Conservation (phyloP, 2,797 vertebrate species). For the Aotus griseimembra region DNA sequence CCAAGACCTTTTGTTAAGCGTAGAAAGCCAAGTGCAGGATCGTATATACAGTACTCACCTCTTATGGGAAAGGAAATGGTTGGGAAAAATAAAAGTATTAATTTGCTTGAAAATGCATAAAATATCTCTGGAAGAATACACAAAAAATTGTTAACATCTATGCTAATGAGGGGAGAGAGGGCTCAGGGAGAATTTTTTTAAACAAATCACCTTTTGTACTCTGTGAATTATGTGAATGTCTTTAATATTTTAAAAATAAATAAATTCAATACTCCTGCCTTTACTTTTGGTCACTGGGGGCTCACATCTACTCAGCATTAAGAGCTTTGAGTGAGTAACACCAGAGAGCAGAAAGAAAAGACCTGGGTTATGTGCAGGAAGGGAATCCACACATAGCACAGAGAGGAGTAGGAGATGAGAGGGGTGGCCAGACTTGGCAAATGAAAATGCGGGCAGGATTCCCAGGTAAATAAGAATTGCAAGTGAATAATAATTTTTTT, state of each 20-base stretch:
- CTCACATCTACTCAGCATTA: not conserved
- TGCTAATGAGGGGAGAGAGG: not conserved
- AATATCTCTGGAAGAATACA: not conserved
- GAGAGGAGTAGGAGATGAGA: not conserved
- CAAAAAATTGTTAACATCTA: not conserved
- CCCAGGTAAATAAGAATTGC: not conserved
- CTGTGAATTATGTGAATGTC: not conserved
- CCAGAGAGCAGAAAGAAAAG: not conserved
- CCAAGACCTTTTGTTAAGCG: not conserved
- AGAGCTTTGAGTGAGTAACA: not conserved
- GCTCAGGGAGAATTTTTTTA: not conserved
- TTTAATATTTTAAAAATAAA: not conserved
- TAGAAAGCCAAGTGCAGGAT: not conserved
- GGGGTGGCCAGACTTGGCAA: not conserved
- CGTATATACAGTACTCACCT: not conserved
- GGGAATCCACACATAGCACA: fast-evolving
- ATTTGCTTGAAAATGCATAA: not conserved
- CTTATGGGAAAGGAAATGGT: not conserved
- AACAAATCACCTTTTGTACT: not conserved
- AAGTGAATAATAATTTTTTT: not conserved
- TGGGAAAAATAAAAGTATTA: not conserved
- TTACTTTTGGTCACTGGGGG: not conserved
- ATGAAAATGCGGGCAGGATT: not conserved
- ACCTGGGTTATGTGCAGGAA: not conserved
- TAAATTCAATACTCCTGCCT: not conserved